Conservation (phyloP, 37 sponge, comb jelly and placozoan genomes). For the Lycopodina hypogea region DNA sequence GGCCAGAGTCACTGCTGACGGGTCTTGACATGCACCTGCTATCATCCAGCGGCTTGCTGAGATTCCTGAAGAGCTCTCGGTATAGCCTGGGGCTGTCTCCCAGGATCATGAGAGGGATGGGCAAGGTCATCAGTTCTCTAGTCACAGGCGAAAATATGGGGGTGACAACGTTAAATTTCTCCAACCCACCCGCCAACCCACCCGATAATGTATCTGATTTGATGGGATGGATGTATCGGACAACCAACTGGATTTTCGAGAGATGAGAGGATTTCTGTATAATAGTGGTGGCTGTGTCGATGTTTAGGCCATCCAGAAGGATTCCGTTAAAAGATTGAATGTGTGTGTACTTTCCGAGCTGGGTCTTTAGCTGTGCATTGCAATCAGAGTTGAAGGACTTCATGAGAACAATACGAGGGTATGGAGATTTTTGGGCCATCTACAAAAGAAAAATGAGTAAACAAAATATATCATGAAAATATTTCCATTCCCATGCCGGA, state of each 20-base stretch:
- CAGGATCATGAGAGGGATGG: conserved; percentile 47
- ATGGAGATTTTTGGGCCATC: conserved; percentile 40
- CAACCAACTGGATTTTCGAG: conserved; percentile 29
- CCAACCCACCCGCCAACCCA: neutral
- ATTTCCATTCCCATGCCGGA: neutral
- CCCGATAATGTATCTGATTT: neutral
- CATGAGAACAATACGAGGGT: conserved; percentile 40
- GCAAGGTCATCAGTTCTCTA: neutral
- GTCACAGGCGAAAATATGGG: neutral
- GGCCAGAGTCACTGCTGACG: neutral
- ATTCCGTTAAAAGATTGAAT: conserved; percentile 69
- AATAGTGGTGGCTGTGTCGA: conserved; percentile 28
- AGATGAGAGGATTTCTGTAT: neutral
- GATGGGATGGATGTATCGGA: conserved; percentile 51
- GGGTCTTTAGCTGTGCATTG: neutral
- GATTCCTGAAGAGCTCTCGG: conserved; percentile 17
- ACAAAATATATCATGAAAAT: neutral
- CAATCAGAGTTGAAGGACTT: conserved; percentile 40
- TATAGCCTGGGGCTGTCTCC: conserved; percentile 30
- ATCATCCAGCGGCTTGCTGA: neutral
- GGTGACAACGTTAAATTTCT: neutral
- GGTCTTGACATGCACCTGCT: neutral
- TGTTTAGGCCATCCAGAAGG: conserved; percentile 55
- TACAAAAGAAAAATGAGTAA: neutral
- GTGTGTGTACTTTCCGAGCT: conserved; percentile 59